Percentiles rank a stretch among this genome's conserved stretches.
Conservation (phyloP, 2,888 invertebrate species). For the Pantelozetes paolii region DNA sequence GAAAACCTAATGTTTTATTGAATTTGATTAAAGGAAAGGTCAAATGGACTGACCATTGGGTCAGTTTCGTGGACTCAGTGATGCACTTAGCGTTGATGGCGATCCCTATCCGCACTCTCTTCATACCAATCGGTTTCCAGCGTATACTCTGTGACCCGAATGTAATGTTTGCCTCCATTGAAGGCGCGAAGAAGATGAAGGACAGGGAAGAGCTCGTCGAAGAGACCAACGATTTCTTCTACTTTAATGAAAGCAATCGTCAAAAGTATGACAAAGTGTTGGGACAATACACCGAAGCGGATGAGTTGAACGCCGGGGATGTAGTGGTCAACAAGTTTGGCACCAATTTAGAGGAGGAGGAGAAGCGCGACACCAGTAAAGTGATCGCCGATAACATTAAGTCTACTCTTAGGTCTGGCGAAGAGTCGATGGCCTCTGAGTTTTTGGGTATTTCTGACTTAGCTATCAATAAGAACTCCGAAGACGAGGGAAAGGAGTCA, state of each 20-base stretch:
- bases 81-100: conserved; percentile 84
- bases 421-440: conserved; percentile 16
- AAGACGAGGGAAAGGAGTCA: conserved; percentile 27
- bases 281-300: neutral
- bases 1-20: neutral
- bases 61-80: conserved; percentile 93
- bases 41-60: conserved; percentile 85
- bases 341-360: neutral
- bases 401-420: neutral
- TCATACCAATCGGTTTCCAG: conserved; percentile 80
- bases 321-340: neutral
- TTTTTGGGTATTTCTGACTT: conserved; percentile 19
- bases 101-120: conserved; percentile 69
- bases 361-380: neutral
- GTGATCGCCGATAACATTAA: neutral
- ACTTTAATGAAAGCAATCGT: conserved; percentile 25
- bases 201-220: neutral
- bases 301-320: neutral
- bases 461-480: neutral
- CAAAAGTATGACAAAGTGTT: conserved; percentile 2
- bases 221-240: conserved; percentile 34
- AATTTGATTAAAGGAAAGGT: conserved; percentile 61
- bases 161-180: conserved; percentile 49
- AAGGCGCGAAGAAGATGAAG: neutral
- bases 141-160: conserved; percentile 72